Evolutionary conservation across 2,888 invertebrate species (phyloP).

Genomic region (Junonia oenone): DNA sequence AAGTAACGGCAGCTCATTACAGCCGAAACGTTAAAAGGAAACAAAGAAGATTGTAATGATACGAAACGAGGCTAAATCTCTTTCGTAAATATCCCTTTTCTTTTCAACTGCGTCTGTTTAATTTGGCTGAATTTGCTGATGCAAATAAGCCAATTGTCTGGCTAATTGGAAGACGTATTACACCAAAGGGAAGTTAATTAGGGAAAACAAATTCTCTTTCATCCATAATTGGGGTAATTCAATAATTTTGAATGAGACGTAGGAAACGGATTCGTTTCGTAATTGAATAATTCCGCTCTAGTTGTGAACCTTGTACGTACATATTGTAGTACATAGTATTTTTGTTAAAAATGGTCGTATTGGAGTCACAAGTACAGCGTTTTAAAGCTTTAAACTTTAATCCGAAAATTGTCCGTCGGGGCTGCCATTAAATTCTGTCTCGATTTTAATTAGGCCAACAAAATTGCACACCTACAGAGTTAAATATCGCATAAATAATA

Average conservation of each 20-base stretch:
- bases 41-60: slow-evolving; percentile 13
- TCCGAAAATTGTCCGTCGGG: too few relatives aligned
- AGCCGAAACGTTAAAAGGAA: not conserved
- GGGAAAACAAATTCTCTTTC: slow-evolving; percentile 17
- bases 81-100: slow-evolving; percentile 16
- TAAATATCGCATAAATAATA: too few relatives aligned
- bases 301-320: not conserved
- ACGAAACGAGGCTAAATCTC: slow-evolving; percentile 9
- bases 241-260: slow-evolving; percentile 8
- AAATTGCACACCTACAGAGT: too few relatives aligned
- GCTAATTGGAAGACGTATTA: slow-evolving; percentile 18
- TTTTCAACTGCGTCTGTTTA: slow-evolving; percentile 4
- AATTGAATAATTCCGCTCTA: slow-evolving; percentile 5
- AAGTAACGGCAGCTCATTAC: slow-evolving; percentile 3
- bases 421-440: too few relatives aligned
- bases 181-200: slow-evolving; percentile 16
- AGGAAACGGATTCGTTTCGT: slow-evolving; percentile 8
- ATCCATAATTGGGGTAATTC: slow-evolving; percentile 13
- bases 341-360: too few relatives aligned
- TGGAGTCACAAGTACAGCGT: too few relatives aligned
- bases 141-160: slow-evolving; percentile 20
- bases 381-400: too few relatives aligned
- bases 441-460: too few relatives aligned
- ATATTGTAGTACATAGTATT: too few relatives aligned
- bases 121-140: slow-evolving; percentile 10